Conservation (phyloP, 2,888 invertebrate species). For the Clanis bilineata region DNA sequence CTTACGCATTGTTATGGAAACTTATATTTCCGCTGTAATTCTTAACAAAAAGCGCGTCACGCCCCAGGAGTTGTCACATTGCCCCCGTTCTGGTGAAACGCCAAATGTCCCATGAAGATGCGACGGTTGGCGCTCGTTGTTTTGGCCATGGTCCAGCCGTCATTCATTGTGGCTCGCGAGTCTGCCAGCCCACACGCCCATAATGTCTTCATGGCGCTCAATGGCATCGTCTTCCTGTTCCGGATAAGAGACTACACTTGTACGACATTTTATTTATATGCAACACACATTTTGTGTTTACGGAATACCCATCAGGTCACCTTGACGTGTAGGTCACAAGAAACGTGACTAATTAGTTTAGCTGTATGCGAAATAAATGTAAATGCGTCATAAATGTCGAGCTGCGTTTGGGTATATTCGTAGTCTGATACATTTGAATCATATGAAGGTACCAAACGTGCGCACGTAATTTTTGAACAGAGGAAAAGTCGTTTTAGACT, state of each 20-base stretch:
- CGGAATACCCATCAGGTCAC: background rate
- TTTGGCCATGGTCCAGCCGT: constrained; percentile 48
- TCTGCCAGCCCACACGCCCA: constrained; percentile 46
- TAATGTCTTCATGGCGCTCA: constrained; percentile 28
- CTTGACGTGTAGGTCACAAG: background rate
- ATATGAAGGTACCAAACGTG: background rate
- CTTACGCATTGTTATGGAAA: background rate
- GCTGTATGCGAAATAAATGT: background rate
- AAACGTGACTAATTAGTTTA: constrained; percentile 5
- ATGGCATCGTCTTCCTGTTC: constrained; percentile 61
- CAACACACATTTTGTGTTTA: background rate
- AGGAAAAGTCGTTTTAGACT: background rate
- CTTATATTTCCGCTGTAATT: constrained; percentile 19
- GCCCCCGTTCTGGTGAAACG: constrained; percentile 54
- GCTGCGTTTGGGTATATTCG: background rate
- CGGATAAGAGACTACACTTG: constrained; percentile 35
- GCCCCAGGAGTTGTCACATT: constrained; percentile 49
- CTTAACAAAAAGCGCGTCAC: constrained; percentile 33
- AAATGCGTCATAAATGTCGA: background rate
- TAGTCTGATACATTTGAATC: background rate
- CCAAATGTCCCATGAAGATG: constrained; percentile 50
- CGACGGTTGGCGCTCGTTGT: constrained; percentile 37
- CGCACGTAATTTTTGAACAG: background rate
- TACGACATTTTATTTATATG: background rate
- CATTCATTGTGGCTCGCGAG: constrained; percentile 52